phyloP scores from a whole-genome alignment of 1,140 invertebrate species.

The Drosophila setifemur region DNA sequence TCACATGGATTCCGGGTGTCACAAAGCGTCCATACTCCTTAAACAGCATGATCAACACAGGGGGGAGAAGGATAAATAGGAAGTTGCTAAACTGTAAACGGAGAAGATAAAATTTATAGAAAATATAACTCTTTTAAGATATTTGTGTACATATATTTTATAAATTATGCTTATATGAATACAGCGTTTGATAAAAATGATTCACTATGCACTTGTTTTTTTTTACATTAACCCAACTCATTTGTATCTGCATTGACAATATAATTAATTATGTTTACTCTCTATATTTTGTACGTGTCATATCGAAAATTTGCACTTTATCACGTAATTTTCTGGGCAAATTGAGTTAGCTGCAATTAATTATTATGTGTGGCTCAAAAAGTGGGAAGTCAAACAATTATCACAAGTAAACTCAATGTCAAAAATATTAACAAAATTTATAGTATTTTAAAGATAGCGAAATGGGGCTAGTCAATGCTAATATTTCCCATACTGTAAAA shows the following conservation, averaged over 20 bases:
- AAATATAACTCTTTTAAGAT: neutral
- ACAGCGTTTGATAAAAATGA: too few relatives aligned
- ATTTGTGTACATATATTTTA: neutral
- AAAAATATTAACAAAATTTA: too few relatives aligned
- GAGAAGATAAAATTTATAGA: neutral
- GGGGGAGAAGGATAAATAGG: slow-evolving; percentile 90
- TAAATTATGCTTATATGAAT: too few relatives aligned
- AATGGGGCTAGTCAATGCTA: slow-evolving; percentile 1
- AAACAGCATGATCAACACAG: slow-evolving; percentile 89
- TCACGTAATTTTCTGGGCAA: slow-evolving; percentile 17
- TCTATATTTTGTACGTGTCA: slow-evolving; percentile 22
- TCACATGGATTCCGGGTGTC: slow-evolving; percentile 89
- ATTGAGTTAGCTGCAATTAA: slow-evolving; percentile 35
- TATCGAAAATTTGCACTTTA: slow-evolving; percentile 32
- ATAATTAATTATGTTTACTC: slow-evolving; percentile 2
- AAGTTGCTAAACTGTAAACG: slow-evolving; percentile 88
- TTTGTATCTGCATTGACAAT: neutral
- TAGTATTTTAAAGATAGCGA: slow-evolving; percentile 21
- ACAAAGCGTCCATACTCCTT: slow-evolving; percentile 89
- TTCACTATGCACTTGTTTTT: neutral
- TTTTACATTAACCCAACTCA: neutral
- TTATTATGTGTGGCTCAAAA: slow-evolving; percentile 5
- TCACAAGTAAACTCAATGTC: too few relatives aligned
- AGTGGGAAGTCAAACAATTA: slow-evolving; percentile 14
- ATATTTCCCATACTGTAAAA: neutral